phyloP scores from a whole-genome alignment of 1,140 invertebrate genomes.

The Polypedilum pembai region DNA sequence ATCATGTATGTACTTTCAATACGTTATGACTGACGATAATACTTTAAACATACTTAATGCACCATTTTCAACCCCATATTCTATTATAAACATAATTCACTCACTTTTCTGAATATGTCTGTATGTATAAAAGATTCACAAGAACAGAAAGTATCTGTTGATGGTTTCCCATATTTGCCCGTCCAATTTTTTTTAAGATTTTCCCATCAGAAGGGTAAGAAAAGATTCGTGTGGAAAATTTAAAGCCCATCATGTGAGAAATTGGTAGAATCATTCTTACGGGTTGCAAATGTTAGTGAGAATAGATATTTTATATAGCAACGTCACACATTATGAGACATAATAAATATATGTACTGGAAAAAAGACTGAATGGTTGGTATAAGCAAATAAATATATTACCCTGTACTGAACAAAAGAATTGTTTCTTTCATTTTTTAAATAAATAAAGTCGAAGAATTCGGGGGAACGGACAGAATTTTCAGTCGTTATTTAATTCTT shows the following conservation, averaged over 20 bases:
- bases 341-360: neutral
- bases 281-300: too few relatives aligned
- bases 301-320: too few relatives aligned
- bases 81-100: neutral
- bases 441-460: too few relatives aligned
- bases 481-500: too few relatives aligned
- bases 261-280: neutral
- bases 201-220: neutral
- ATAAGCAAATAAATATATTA: too few relatives aligned
- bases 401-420: too few relatives aligned
- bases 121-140: neutral
- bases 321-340: neutral
- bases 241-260: constrained; percentile 27
- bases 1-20: constrained; percentile 15
- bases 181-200: neutral
- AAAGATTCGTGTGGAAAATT: constrained; percentile 21
- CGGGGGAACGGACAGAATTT: too few relatives aligned
- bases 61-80: neutral
- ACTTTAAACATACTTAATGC: constrained; percentile 26
- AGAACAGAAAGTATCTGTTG: neutral
- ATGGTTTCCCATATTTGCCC: neutral
- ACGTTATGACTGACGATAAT: constrained; percentile 7
- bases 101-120: neutral
- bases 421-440: too few relatives aligned
- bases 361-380: too few relatives aligned